Base-by-base conservation (phyloP, 2,888 invertebrate species). In the Athrips mouffetella region DNA sequence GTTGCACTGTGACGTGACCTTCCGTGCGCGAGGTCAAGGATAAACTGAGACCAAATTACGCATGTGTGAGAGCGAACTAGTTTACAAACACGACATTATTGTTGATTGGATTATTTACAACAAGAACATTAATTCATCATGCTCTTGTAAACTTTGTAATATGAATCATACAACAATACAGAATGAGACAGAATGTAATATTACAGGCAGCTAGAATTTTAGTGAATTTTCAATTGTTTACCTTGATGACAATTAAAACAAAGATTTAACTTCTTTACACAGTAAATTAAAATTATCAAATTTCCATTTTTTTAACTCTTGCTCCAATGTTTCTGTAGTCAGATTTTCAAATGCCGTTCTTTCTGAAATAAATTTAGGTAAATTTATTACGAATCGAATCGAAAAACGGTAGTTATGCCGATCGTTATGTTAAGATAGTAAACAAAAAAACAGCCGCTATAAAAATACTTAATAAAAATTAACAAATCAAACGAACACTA, bases 261-360 rank as follows among this genome's bases (percentile, higher is more conserved):
- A 11, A 37, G n/a, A 20, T 37, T 37, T 37, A n/a, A 33, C 52
- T 39, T 77, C 63, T 48, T 70, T 60, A 62, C 76, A 78, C 40
- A 87, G 53, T 45, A 60, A 50, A 11, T 74, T 58, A 59, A 86
- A 85, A 39, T 77, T 55, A 3, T 76, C 69, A 29, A 74, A 55
- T 33, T 59, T 70, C 84, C 85, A 86, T 58, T 77, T 83, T 2
- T 16, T 52, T 11, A 87, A 50, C 60, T 82, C 82, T 2, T 52
- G 55, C 50, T 83, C 80, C 2, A 87, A 58, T 31, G 72, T 69
- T 37, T 67, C 55, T 0, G 54, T 44, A 35, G 57, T 50, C 1
- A 85, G 58, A 11, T 54, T 70, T 2, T 70, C 51, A 52, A 68
- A 86, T 37, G 65, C 65, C 42, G 70, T 63, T 30, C 47, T 51